Evolutionary conservation across 2,797 vertebrate species (phyloP).

Genomic region (Gymnothorax reevesii): DNA sequence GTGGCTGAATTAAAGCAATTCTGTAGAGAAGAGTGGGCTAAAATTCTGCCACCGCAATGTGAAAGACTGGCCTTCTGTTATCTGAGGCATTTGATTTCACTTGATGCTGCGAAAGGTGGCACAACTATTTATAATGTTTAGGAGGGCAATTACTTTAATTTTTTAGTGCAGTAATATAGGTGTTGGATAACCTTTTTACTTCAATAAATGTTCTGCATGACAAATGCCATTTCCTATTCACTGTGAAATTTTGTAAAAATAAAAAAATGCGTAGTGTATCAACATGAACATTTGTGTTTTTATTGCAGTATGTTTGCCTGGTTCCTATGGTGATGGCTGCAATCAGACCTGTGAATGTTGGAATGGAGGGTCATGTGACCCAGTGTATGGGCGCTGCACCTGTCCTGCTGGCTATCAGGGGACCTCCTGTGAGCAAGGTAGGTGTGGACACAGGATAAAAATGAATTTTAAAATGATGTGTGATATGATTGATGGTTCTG

Average conservation of each 20-base stretch:
- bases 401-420: conserved; percentile 78
- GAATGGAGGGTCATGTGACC: conserved; percentile 77
- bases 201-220: neutral
- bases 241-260: neutral
- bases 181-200: too few relatives aligned
- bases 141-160: too few relatives aligned
- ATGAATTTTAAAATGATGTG: neutral
- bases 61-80: too few relatives aligned
- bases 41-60: too few relatives aligned
- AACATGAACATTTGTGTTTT: too few relatives aligned
- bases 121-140: too few relatives aligned
- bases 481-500: too few relatives aligned
- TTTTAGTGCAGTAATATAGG: too few relatives aligned
- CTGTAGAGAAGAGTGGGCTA: too few relatives aligned
- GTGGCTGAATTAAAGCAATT: too few relatives aligned
- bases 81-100: too few relatives aligned
- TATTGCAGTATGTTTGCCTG: conserved; percentile 71
- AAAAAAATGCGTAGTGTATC: neutral
- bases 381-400: conserved; percentile 71
- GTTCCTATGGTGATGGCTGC: conserved; percentile 82
- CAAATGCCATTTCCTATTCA: neutral
- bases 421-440: conserved; percentile 78
- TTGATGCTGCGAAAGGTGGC: too few relatives aligned
- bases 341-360: conserved; percentile 72
- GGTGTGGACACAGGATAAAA: neutral